Conservation (phyloP, 2,113 vertebrate genomes). For the Dascyllus trimaculatus region DNA sequence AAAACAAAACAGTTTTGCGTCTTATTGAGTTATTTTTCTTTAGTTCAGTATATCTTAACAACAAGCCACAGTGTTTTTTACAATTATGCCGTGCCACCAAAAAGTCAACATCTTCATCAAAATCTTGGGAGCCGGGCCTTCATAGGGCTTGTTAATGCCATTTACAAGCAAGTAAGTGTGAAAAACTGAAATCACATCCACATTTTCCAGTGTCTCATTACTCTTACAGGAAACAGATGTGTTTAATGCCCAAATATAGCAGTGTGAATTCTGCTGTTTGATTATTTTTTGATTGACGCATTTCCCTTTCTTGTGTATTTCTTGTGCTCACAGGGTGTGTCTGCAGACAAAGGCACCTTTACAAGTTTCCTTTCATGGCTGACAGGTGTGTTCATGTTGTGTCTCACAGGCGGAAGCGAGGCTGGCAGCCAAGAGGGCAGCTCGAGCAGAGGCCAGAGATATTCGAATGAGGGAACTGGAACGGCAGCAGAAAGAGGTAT, state of each 20-base stretch:
- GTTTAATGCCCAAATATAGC: background rate
- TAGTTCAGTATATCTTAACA: too few species aligned
- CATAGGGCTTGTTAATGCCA: background rate
- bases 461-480: conserved; percentile 98
- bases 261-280: conserved; percentile 6
- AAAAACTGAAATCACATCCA: conserved; percentile 2
- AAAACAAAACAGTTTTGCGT: too few species aligned
- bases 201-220: background rate
- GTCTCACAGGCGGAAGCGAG: conserved; percentile 93
- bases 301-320: conserved; percentile 8
- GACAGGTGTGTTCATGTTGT: conserved; percentile 68
- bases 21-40: too few species aligned
- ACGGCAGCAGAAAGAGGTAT: conserved; percentile 97
- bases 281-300: background rate
- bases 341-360: conserved; percentile 3
- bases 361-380: conserved; percentile 38
- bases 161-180: background rate
- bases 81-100: too few species aligned
- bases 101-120: too few species aligned
- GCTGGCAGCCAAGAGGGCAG: conserved; percentile 95
- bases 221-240: background rate
- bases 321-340: conserved; percentile 17
- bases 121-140: background rate
- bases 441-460: conserved; percentile 96
- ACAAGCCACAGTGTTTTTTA: too few species aligned